phyloP scores from a whole-genome alignment of 2,888 invertebrate genomes.

The Odontothrips loti region DNA sequence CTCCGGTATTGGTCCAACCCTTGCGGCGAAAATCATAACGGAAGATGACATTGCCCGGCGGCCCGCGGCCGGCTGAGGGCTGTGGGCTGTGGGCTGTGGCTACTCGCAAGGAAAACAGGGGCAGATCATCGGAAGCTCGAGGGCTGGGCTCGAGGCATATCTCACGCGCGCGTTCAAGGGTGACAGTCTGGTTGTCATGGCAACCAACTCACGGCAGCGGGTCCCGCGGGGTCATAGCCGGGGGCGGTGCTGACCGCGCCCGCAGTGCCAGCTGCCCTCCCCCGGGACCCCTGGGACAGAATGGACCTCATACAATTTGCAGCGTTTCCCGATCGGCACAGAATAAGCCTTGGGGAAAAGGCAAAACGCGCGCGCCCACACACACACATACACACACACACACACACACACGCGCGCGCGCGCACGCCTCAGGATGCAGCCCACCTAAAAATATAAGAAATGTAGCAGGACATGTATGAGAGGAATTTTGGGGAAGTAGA shows the following conservation, averaged over 20 bases:
- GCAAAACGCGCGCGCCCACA: neutral
- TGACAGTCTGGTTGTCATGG: neutral
- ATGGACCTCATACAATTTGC: neutral
- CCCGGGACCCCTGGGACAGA: no score
- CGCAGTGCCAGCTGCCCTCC: no score
- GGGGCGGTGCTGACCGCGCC: no score
- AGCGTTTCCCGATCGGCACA: neutral
- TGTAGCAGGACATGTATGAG: neutral
- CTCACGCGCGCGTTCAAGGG: neutral
- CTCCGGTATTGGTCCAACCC: no score
- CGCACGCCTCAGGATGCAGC: neutral
- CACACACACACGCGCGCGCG: neutral
- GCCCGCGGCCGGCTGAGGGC: neutral
- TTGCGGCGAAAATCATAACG: no score
- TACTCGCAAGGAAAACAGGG: no score
- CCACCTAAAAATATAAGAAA: neutral
- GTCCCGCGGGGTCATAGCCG: no score
- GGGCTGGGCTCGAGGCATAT: no score
- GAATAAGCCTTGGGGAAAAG: slow-evolving; percentile 22
- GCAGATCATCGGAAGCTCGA: neutral
- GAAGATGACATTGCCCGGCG: neutral
- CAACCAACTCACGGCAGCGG: neutral
- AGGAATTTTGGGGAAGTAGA: neutral
- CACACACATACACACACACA: neutral
- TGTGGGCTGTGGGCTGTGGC: no score